Evolutionary conservation across 2,113 vertebrate species (phyloP).

Genomic region (Uria lomvia): DNA sequence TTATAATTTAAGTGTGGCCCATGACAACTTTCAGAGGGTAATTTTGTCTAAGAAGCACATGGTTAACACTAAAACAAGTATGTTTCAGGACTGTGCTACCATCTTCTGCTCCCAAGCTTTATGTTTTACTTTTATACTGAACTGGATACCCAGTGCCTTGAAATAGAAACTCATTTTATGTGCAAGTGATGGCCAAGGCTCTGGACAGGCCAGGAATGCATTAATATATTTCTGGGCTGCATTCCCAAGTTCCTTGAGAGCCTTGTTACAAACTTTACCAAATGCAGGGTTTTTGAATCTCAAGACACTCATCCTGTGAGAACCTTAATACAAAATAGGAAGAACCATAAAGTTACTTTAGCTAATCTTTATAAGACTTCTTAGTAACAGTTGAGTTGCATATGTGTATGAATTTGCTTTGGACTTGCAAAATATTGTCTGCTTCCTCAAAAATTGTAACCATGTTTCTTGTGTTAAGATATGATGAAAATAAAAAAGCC

Average conservation of each 20-base stretch:
- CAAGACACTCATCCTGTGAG: not conserved
- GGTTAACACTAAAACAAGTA: not conserved
- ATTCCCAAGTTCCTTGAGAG: not conserved
- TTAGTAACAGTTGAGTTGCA: not conserved
- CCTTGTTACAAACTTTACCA: not conserved
- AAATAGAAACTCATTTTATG: not conserved
- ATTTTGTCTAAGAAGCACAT: not conserved
- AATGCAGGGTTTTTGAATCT: not conserved
- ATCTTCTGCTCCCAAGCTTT: not conserved
- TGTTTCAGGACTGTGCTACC: not conserved
- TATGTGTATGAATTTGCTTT: not conserved
- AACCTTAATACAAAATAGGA: not conserved
- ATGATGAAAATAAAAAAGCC: constrained; percentile 72
- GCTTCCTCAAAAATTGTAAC: not conserved
- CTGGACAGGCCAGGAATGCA: not conserved
- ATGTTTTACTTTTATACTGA: not conserved
- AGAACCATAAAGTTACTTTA: not conserved
- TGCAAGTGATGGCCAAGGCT: not conserved
- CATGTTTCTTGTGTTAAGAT: constrained; percentile 68
- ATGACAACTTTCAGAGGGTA: not conserved
- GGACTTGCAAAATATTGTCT: not conserved
- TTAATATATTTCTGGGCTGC: not conserved
- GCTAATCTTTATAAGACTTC: not conserved
- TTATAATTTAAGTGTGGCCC: not conserved
- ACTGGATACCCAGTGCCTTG: not conserved